Evolutionary conservation across 2,797 vertebrate genomes (phyloP).

Genomic region (Centropyge bicolor): DNA sequence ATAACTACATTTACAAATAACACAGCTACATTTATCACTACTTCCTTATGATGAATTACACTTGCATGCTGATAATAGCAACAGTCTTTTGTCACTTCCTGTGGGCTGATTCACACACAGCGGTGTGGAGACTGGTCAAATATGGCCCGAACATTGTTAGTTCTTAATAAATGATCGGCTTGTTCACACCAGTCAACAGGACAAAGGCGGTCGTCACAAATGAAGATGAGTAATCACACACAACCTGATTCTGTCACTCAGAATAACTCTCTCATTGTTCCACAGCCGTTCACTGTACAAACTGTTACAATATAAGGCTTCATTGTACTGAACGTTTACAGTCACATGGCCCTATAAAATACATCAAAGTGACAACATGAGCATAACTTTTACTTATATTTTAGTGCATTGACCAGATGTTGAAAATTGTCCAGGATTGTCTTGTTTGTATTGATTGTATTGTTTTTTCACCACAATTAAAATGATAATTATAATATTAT

Average conservation of each 20-base stretch:
- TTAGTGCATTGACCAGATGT: not conserved
- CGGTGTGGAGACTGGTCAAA: conserved; percentile 20
- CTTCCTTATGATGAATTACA: not conserved
- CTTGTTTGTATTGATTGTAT: too few species aligned
- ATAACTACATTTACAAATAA: too few species aligned
- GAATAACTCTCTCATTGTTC: conserved; percentile 20
- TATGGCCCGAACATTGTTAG: not conserved
- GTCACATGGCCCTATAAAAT: not conserved
- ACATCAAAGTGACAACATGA: not conserved
- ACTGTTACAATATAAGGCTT: not conserved
- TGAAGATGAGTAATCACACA: conserved; percentile 28
- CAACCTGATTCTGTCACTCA: conserved; percentile 55
- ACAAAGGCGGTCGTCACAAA: conserved; percentile 39
- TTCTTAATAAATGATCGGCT: not conserved
- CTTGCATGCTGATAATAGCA: not conserved
- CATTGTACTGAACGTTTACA: not conserved
- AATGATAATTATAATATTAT: too few species aligned
- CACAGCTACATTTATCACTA: not conserved
- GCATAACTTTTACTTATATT: not conserved
- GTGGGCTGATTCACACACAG: not conserved
- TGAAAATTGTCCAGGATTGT: too few species aligned
- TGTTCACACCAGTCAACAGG: conserved; percentile 25
- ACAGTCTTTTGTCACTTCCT: not conserved
- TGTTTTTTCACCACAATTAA: too few species aligned
- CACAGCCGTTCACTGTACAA: not conserved